Evolutionary conservation across 2,888 invertebrate genomes (phyloP).

Genomic region (Minunthozetes semirufus): DNA sequence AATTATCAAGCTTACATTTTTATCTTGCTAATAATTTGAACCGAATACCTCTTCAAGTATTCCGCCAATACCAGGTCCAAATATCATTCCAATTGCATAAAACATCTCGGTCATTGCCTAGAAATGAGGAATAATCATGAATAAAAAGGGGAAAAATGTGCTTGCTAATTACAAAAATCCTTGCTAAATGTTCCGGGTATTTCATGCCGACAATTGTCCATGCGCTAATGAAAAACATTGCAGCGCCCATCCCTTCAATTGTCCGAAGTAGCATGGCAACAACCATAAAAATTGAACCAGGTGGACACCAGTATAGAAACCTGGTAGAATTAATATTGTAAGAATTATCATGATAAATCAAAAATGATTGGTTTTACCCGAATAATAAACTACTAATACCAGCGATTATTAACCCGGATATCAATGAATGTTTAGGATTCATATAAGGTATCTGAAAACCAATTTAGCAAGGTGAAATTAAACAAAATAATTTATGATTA

Average conservation of each 20-base stretch:
- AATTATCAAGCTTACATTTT: no score
- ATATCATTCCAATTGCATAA: constrained; percentile 23
- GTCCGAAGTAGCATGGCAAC: not conserved
- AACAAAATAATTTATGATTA: not conserved
- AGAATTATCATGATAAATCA: not conserved
- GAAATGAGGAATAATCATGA: no score
- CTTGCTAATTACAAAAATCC: no score
- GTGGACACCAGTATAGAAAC: constrained; percentile 17
- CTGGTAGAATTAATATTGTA: not conserved
- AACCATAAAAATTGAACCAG: not conserved
- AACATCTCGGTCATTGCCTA: constrained; percentile 25
- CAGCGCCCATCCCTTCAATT: constrained; percentile 13
- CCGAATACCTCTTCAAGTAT: constrained; percentile 9
- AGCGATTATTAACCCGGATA: not conserved
- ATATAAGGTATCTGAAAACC: constrained; percentile 5
- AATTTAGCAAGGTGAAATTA: not conserved
- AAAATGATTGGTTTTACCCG: not conserved
- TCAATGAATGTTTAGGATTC: not conserved
- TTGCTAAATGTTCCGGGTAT: constrained; percentile 2
- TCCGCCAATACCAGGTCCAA: constrained; percentile 27
- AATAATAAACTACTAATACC: not conserved
- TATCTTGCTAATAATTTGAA: no score
- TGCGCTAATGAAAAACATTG: not conserved
- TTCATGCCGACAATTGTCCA: not conserved
- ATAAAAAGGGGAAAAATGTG: no score